phyloP scores from a whole-genome alignment of 1,140 invertebrate genomes.

The Solenopsis invicta region DNA sequence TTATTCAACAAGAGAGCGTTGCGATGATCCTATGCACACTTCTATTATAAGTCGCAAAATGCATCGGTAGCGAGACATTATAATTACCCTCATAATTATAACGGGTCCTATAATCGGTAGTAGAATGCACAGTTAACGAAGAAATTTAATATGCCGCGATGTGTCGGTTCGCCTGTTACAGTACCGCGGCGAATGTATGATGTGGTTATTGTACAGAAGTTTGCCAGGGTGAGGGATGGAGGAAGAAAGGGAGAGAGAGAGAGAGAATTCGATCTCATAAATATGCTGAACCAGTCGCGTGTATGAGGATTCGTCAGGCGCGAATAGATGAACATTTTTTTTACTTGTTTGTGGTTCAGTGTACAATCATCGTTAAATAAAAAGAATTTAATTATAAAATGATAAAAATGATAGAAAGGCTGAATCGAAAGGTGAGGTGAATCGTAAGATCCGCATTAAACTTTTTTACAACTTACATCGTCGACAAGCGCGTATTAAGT shows the following conservation, averaged over 20 bases:
- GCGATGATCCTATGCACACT: neutral
- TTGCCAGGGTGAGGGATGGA: neutral
- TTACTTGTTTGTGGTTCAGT: neutral
- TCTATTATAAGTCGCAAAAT: conserved; percentile 21
- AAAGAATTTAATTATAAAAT: neutral
- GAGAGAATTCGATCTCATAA: conserved; percentile 35
- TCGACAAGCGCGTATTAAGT: conserved; percentile 38
- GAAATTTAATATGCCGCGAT: conserved; percentile 54
- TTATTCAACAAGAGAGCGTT: neutral
- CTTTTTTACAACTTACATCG: conserved; percentile 18
- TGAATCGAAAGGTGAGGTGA: neutral
- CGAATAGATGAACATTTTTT: neutral
- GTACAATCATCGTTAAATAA: neutral
- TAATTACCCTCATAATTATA: conserved; percentile 50
- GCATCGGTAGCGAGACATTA: conserved; percentile 16
- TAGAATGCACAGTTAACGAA: conserved; percentile 53
- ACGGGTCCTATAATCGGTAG: conserved; percentile 32
- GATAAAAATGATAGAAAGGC: neutral
- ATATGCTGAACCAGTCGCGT: neutral
- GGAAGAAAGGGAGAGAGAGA: neutral
- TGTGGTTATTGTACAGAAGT: conserved; percentile 44
- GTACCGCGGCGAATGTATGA: neutral
- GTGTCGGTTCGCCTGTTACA: conserved; percentile 27
- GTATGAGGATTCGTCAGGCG: neutral
- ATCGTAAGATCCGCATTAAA: conserved; percentile 28